phyloP scores from a whole-genome alignment of 2,797 vertebrate genomes.

The Cirrhinus mrigala region DNA sequence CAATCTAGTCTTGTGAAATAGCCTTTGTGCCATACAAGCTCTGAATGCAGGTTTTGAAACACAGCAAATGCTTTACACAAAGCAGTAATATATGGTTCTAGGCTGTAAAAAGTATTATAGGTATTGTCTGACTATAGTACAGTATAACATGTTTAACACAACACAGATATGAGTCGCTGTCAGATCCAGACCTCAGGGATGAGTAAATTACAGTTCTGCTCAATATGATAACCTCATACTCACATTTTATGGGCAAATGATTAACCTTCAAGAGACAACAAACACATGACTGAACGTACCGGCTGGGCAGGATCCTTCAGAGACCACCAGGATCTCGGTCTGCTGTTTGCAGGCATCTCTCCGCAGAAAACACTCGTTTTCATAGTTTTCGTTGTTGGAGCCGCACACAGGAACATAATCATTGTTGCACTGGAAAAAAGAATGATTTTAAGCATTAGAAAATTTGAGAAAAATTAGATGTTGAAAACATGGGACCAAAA shows the following conservation, averaged over 20 bases:
- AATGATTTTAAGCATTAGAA: constrained; percentile 35
- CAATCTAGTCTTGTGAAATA: neutral
- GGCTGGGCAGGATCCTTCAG: constrained; percentile 93
- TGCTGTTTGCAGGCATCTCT: constrained; percentile 98
- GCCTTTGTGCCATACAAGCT: neutral
- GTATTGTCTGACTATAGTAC: neutral
- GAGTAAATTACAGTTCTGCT: neutral
- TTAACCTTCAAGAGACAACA: neutral
- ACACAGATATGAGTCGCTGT: neutral
- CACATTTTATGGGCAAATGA: neutral
- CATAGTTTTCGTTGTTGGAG: constrained; percentile 97
- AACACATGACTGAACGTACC: constrained; percentile 78
- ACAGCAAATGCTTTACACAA: neutral
- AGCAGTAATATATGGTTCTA: neutral
- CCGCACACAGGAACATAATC: constrained; percentile 98
- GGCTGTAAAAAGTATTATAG: neutral
- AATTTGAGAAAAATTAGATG: neutral
- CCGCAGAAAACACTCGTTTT: constrained; percentile 96
- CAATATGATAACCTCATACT: neutral
- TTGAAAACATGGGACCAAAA: neutral
- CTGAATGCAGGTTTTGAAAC: neutral
- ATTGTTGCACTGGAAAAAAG: constrained; percentile 88
- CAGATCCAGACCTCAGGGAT: neutral
- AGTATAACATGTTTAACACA: neutral
- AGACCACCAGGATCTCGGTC: constrained; percentile 92